Evolutionary conservation across 2,113 vertebrate species (phyloP).

Genomic region (Stomatorhinus ivindoensis): DNA sequence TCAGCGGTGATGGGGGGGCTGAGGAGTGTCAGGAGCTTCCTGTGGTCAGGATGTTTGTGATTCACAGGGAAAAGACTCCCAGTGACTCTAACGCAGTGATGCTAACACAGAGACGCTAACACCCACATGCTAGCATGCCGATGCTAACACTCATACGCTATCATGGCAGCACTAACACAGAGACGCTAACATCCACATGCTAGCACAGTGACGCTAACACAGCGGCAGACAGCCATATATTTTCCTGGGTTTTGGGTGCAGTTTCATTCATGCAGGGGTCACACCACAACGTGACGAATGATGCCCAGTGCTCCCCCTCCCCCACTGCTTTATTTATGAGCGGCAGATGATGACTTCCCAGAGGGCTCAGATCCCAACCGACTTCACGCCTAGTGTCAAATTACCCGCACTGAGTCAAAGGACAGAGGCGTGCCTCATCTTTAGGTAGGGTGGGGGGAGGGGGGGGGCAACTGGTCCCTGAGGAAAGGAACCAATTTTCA

Average conservation of each 20-base stretch:
- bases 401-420: background rate
- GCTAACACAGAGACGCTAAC: background rate
- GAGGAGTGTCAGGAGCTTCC: background rate
- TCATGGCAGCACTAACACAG: background rate
- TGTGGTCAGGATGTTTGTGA: background rate
- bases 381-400: slow-evolving; percentile 3
- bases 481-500: slow-evolving; percentile 34
- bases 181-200: background rate
- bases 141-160: background rate
- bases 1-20: background rate
- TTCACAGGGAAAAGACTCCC: background rate
- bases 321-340: slow-evolving; percentile 15
- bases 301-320: background rate
- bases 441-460: slow-evolving; percentile 13
- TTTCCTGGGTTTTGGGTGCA: background rate
- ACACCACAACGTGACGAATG: background rate
- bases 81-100: background rate
- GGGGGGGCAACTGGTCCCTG: slow-evolving; percentile 31
- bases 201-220: background rate
- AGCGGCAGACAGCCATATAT: background rate
- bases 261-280: background rate
- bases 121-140: background rate
- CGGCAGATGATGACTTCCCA: background rate
- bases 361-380: slow-evolving; percentile 52
- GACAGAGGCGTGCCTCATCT: slow-evolving; percentile 16